Conservation (phyloP, 2,797 vertebrate genomes). For the Acanthurus lineatus region DNA sequence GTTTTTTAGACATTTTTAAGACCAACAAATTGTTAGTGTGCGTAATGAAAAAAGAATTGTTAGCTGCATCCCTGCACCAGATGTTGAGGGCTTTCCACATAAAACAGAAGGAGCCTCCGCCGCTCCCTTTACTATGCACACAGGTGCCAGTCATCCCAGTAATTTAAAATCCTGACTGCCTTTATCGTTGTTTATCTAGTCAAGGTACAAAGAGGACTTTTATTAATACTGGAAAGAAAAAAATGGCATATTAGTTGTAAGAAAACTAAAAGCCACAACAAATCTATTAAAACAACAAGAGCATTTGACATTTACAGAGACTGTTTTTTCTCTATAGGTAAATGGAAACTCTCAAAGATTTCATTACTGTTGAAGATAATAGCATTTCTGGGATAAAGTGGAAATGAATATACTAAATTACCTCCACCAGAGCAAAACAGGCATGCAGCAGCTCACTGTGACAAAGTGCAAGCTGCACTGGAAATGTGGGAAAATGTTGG, state of each 20-base stretch:
- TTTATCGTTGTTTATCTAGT: not conserved
- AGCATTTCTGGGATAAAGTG: conserved; percentile 61
- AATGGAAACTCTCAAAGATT: conserved; percentile 54
- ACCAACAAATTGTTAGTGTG: not conserved
- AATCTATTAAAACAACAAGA: conserved; percentile 56
- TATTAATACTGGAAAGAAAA: conserved; percentile 27
- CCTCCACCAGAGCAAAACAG: conserved; percentile 52
- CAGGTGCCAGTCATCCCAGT: conserved; percentile 9
- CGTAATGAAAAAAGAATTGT: not conserved
- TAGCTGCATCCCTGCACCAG: not conserved
- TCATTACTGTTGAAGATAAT: conserved; percentile 65
- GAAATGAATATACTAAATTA: conserved; percentile 68
- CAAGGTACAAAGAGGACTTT: conserved; percentile 3
- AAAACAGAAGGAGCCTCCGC: too few species aligned
- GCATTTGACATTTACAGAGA: conserved; percentile 54
- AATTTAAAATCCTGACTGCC: conserved; percentile 6
- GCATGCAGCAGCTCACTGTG: conserved; percentile 39
- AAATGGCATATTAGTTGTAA: conserved; percentile 23
- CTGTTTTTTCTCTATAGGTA: conserved; percentile 34
- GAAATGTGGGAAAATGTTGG: conserved; percentile 64
- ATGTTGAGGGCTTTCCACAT: too few species aligned
- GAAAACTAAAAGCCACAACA: conserved; percentile 40
- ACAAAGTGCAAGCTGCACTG: conserved; percentile 55
- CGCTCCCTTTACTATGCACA: not conserved
- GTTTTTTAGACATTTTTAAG: not conserved